Evolutionary conservation across 2,888 invertebrate genomes (phyloP).

Genomic region (Mythimna albipuncta): DNA sequence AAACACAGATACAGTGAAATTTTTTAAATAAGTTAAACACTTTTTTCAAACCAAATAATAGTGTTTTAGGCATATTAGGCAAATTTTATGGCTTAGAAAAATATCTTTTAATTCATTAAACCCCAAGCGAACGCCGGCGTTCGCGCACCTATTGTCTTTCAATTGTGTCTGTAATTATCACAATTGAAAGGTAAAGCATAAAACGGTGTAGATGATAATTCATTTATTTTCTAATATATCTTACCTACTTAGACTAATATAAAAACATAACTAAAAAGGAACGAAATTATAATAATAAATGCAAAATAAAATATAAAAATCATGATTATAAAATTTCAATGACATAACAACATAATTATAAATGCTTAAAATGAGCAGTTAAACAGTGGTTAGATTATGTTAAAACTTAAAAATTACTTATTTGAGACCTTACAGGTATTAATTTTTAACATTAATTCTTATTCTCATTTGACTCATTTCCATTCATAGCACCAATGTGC

Average conservation of each 20-base stretch:
- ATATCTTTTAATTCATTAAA: not conserved
- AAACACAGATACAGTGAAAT: too few species aligned
- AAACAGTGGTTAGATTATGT: not conserved
- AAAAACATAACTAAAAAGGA: not conserved
- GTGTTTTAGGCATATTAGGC: not conserved
- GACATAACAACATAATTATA: conserved; percentile 13
- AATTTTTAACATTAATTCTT: not conserved
- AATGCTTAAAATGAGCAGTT: conserved; percentile 6
- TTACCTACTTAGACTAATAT: not conserved
- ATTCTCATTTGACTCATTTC: conserved; percentile 14
- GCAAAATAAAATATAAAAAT: conserved; percentile 3
- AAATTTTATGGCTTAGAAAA: not conserved
- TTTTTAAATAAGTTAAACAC: not conserved
- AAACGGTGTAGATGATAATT: not conserved
- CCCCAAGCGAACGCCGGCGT: too few species aligned
- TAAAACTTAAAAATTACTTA: conserved; percentile 10
- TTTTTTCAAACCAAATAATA: not conserved
- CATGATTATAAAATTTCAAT: conserved; percentile 15
- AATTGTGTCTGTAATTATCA: too few species aligned
- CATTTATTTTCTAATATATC: not conserved
- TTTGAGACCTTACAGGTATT: not conserved
- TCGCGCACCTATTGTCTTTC: too few species aligned
- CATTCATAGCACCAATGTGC: conserved; percentile 30
- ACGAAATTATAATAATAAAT: conserved; percentile 8
- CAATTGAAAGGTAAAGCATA: not conserved